Conservation (phyloP, 2,797 vertebrate genomes). For the Catharus ustulatus region DNA sequence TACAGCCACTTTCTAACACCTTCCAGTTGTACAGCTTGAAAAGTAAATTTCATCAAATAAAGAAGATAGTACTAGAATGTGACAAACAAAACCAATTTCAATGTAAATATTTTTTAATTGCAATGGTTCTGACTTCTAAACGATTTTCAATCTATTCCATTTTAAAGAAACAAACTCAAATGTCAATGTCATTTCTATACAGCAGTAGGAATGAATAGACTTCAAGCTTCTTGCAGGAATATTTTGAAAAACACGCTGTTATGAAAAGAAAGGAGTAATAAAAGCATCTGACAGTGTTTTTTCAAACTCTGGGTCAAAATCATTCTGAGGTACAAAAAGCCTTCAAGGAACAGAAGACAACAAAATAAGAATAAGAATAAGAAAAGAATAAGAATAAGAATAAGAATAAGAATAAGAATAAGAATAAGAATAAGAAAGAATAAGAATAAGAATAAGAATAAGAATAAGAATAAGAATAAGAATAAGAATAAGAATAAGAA, state of each 20-base stretch:
- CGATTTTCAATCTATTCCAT: not conserved
- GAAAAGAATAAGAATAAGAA: too few species aligned
- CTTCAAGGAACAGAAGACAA: not conserved
- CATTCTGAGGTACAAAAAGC: not conserved
- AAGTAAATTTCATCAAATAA: not conserved
- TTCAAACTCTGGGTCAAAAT: not conserved
- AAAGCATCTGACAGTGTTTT: not conserved
- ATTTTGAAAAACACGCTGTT: not conserved
- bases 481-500: too few species aligned
- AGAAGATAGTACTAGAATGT: not conserved
- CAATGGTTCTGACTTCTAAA: not conserved
- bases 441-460: not conserved
- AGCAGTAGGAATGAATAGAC: not conserved
- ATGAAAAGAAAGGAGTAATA: conserved; percentile 13
- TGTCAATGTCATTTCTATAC: not conserved
- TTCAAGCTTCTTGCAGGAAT: not conserved
- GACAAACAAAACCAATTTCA: not conserved
- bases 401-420: too few species aligned
- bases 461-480: not conserved
- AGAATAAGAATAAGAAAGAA: too few species aligned
- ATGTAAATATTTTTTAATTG: conserved; percentile 30
- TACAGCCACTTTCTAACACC: not conserved
- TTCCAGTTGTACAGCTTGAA: not conserved
- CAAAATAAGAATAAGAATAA: not conserved
- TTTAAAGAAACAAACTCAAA: conserved; percentile 20